Conservation (phyloP, 2,888 invertebrate species). For the Diaperis boleti region DNA sequence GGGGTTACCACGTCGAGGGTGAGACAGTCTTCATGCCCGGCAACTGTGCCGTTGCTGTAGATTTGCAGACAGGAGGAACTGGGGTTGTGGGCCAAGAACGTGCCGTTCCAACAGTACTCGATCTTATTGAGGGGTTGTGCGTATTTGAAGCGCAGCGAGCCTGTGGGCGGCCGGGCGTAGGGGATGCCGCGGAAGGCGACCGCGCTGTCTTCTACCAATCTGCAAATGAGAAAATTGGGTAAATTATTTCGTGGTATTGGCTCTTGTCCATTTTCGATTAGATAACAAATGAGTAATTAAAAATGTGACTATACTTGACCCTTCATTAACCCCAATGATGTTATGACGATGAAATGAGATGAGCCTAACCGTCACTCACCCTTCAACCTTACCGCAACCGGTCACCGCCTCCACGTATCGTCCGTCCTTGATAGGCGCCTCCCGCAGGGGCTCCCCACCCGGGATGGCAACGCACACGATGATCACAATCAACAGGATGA, state of each 20-base stretch:
- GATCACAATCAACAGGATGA: constrained; percentile 73
- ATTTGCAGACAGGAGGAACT: constrained; percentile 79
- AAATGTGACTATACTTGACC: too few species aligned
- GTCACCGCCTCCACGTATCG: constrained; percentile 80
- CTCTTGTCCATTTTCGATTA: too few species aligned
- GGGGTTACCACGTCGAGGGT: constrained; percentile 87
- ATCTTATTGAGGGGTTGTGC: constrained; percentile 77
- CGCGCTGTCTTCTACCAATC: constrained; percentile 79
- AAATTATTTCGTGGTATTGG: too few species aligned
- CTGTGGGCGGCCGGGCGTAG: constrained; percentile 81
- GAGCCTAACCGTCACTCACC: constrained; percentile 70
- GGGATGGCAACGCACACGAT: constrained; percentile 75
- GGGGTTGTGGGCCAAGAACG: constrained; percentile 75
- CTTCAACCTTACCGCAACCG: constrained; percentile 84
- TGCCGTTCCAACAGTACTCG: constrained; percentile 84
- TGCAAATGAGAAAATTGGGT: constrained; percentile 52
- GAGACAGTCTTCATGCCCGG: constrained; percentile 86
- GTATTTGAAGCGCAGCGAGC: constrained; percentile 76
- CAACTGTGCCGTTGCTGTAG: constrained; percentile 73
- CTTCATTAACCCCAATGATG: not conserved
- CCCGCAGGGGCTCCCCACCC: constrained; percentile 64
- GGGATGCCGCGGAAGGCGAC: constrained; percentile 87
- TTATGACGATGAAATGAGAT: not conserved
- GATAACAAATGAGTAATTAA: not conserved
- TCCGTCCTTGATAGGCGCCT: constrained; percentile 78